Evolutionary conservation across 1,140 invertebrate genomes (phyloP).

Genomic region (Dendroctonus ponderosae): DNA sequence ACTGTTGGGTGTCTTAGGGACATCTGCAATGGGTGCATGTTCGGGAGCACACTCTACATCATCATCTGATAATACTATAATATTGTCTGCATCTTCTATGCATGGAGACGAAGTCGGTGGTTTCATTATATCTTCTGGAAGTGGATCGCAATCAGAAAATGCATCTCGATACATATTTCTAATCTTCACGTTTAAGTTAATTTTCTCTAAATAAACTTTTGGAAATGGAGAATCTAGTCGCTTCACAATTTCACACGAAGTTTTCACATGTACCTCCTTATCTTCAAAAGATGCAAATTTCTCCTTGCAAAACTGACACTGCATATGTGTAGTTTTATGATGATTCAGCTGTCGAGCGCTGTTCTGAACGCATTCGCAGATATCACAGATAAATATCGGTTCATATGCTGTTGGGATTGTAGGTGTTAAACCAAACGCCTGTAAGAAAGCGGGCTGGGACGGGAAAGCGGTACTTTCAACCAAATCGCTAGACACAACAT

Average conservation of each 20-base stretch:
- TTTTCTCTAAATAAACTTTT: conserved; percentile 16
- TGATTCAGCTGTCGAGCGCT: too few species aligned
- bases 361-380: too few species aligned
- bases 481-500: too few species aligned
- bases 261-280: conserved; percentile 27
- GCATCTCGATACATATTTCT: conserved; percentile 32
- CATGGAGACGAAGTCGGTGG: background rate
- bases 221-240: conserved; percentile 30
- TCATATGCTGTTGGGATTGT: too few species aligned
- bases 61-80: conserved; percentile 32
- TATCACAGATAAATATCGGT: too few species aligned
- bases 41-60: conserved; percentile 10
- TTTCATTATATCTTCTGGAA: background rate
- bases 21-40: background rate
- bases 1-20: background rate
- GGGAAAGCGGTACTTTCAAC: too few species aligned
- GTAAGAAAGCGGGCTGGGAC: too few species aligned
- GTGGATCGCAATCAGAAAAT: conserved; percentile 20
- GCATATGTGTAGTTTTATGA: too few species aligned
- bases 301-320: conserved; percentile 37
- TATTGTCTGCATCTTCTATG: background rate
- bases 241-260: conserved; percentile 26
- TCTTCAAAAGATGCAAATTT: conserved; percentile 27
- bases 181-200: conserved; percentile 27
- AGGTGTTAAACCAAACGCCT: too few species aligned